These are phyloP conservation scores for Cyclargus thomasi DNA, from an alignment of 1,140 invertebrate species.

Conservation along the genomic window DNA sequence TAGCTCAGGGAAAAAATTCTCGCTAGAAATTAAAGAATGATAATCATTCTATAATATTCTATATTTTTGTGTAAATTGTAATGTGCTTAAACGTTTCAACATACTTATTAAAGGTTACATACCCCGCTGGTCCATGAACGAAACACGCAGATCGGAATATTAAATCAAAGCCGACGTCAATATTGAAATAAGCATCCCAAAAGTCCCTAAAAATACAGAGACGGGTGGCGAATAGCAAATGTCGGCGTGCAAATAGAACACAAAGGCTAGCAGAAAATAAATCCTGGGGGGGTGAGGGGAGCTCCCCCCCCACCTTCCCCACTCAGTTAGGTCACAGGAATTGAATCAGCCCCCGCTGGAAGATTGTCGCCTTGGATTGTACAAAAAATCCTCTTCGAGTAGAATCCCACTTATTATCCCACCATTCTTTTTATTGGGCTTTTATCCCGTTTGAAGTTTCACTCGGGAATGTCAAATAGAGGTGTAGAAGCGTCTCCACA, in stretches of 20 bases:
- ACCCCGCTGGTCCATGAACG: too few relatives aligned
- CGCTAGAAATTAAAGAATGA: too few relatives aligned
- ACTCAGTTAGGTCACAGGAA: not conserved
- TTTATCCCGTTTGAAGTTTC: constrained; percentile 1
- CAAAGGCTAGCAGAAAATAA: constrained; percentile 5
- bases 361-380: not conserved
- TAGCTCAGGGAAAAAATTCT: too few relatives aligned
- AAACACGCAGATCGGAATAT: not conserved
- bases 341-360: not conserved
- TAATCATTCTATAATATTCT: too few relatives aligned
- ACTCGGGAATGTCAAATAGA: not conserved
- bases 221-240: not conserved
- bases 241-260: not conserved
- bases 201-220: not conserved
- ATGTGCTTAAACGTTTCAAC: too few relatives aligned
- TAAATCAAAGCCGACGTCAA: not conserved
- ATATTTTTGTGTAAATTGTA: too few relatives aligned
- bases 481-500: too few relatives aligned
- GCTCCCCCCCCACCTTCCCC: not conserved
- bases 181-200: not conserved
- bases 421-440: not conserved
- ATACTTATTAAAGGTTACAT: too few relatives aligned
- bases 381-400: not conserved
- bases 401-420: not conserved
- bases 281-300: not conserved